A percentile compares a stretch with the other conserved stretches of the same genome.
Evolutionary conservation across 2,797 vertebrate species (phyloP).

Genomic region (Prunella strophiata): DNA sequence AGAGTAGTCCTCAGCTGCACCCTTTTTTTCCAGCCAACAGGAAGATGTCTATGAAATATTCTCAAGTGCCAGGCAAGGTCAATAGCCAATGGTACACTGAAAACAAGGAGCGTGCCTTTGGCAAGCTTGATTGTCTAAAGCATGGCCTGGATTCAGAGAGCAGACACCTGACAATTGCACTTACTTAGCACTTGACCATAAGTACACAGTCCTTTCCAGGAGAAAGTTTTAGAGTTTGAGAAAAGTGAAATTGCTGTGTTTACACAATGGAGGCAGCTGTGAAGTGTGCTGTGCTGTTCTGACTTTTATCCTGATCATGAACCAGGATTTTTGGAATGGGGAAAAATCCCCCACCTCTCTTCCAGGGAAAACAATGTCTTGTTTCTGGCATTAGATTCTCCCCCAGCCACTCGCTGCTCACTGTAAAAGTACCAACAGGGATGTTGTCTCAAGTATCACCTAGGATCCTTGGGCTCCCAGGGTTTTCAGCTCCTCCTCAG

Average conservation of each 20-base stretch:
- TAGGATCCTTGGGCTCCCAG: not conserved
- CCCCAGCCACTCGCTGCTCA: not conserved
- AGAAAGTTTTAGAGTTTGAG: not conserved
- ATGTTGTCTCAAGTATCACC: not conserved
- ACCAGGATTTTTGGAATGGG: not conserved
- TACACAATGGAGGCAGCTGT: not conserved
- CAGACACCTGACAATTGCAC: not conserved
- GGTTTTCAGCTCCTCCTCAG: not conserved
- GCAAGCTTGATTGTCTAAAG: not conserved
- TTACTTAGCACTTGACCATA: conserved; percentile 3
- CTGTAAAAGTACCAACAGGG: not conserved
- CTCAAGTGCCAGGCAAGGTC: not conserved
- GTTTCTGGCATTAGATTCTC: not conserved
- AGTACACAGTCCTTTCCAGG: not conserved
- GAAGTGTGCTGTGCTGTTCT: not conserved
- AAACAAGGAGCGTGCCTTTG: not conserved
- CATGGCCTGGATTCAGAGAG: conserved; percentile 12
- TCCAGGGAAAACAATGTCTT: not conserved
- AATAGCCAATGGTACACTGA: not conserved
- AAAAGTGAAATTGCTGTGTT: not conserved
- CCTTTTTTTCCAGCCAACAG: conserved; percentile 26
- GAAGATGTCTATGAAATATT: conserved; percentile 36
- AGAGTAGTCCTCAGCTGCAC: conserved; percentile 28
- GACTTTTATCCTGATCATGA: not conserved
- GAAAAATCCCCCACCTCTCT: not conserved